Base-by-base conservation (phyloP, 2,888 invertebrate species). In the Ochlodes sylvanus region DNA sequence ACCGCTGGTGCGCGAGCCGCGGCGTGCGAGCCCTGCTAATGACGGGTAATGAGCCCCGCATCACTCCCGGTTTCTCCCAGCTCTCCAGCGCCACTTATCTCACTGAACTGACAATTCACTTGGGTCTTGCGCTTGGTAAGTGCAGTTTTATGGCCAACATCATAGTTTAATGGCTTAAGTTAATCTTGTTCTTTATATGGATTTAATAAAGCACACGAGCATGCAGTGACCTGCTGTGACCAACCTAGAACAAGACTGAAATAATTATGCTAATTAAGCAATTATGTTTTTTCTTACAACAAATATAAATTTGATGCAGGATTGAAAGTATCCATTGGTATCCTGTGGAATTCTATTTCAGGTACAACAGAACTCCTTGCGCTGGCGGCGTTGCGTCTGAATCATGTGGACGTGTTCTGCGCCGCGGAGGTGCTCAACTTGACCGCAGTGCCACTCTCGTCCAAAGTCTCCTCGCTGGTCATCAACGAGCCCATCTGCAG, bases 401-500 rank as follows among this genome's bases (percentile, higher is more conserved):
- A 42, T 12, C 63, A 63, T 4, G 41, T 63, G n/a, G 63, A 63
- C 10, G 54, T 63, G n/a, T 63, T 63, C 63, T 63, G 63, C 41
- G 38, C 27, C 5, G 54, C 54, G 21, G 63, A 63, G 38, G 19
- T 63, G 7, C 54, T 63, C n/a, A n/a, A 15, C 21, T n/a, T n/a
- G 17, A 54, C 21, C 0, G 52, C 54, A 7, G 41, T 63, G 41
- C 52, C 63, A 15, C 7, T 63, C 5, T 54, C 63, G 12, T 54
- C 54, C 10, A 19, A 7, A 5, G 41, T 63, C 0, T 12, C 38
- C 21, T 54, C 63, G 10, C 27, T 63, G 7, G 63, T 63, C 7
- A 15, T 27, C 7, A 63, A 63, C 41, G 63, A 63, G 15, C 63
- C 63, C 0, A 14, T 63, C 7, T 15, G 44, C 9, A 47, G 52